Percentiles rank a stretch among this genome's conserved stretches.
phyloP scores from a whole-genome alignment of 2,888 invertebrate genomes.

The Neuroscelio doddi region DNA sequence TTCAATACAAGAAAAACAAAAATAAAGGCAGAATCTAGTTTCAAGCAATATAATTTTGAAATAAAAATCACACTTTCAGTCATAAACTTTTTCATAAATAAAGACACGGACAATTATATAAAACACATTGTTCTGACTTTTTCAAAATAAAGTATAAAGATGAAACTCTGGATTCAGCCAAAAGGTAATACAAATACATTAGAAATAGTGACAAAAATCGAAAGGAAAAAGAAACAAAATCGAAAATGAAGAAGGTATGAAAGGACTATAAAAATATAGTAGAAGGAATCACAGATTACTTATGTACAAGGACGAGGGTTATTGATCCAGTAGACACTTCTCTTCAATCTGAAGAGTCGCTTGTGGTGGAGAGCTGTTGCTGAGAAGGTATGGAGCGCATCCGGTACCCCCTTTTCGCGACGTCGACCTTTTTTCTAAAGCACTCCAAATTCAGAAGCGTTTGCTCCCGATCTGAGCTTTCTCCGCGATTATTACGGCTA shows the following conservation, averaged over 20 bases:
- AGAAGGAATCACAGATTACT: constrained; percentile 65
- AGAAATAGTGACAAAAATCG: no score
- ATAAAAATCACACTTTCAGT: no score
- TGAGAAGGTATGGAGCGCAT: constrained; percentile 39
- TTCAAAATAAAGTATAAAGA: not conserved
- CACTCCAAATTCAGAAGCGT: constrained; percentile 55
- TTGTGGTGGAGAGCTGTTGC: constrained; percentile 36
- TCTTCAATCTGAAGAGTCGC: constrained; percentile 64
- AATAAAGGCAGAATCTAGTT: no score
- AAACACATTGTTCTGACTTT: not conserved
- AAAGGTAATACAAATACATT: no score
- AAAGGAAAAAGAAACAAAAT: not conserved
- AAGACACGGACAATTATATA: not conserved
- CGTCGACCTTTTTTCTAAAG: constrained; percentile 65
- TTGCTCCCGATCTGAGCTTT: constrained; percentile 61
- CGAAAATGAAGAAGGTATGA: not conserved
- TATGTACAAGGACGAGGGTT: constrained; percentile 60
- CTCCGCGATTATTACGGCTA: constrained; percentile 46
- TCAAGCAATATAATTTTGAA: no score
- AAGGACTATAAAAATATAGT: constrained; percentile 66
- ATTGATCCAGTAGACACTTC: constrained; percentile 11
- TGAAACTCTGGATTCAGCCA: not conserved
- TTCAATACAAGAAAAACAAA: no score
- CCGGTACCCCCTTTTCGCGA: constrained; percentile 49
- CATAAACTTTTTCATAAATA: no score